phyloP scores from a whole-genome alignment of 2,888 invertebrate genomes.

The Eugnorisma glareosa region DNA sequence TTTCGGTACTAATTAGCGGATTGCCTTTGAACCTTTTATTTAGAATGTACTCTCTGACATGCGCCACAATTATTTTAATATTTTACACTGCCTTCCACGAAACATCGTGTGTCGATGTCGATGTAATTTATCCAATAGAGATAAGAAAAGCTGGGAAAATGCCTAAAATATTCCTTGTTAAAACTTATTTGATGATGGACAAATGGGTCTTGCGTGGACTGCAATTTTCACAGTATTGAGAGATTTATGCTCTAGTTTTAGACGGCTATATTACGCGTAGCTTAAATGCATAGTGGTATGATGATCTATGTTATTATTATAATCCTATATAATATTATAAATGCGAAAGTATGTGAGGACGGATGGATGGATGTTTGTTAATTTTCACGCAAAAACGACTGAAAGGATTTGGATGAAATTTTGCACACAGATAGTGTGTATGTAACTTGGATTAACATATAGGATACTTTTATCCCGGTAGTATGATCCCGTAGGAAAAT shows the following conservation, averaged over 20 bases:
- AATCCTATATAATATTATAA: no score
- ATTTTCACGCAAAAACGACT: no score
- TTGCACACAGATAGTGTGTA: no score
- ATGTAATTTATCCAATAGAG: no score
- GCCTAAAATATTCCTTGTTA: neutral
- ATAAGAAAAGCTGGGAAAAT: neutral
- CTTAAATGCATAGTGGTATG: neutral
- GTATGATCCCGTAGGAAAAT: no score
- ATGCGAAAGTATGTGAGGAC: no score
- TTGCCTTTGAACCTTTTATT: neutral
- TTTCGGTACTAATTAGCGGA: neutral
- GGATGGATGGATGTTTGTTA: no score
- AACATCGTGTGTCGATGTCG: no score
- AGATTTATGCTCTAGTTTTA: slow-evolving; percentile 3
- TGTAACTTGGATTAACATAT: no score
- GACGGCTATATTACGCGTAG: neutral
- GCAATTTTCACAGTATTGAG: slow-evolving; percentile 15
- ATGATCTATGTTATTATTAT: neutral
- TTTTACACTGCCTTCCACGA: neutral
- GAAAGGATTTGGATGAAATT: no score
- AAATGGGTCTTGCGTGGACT: slow-evolving; percentile 3
- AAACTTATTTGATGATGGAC: neutral
- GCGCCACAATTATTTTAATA: neutral
- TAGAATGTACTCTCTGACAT: neutral
- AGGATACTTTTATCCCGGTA: no score